These are phyloP conservation scores for Melanotaenia nigrans DNA, from an alignment of 2,797 vertebrate genomes.

Conservation along the genomic window DNA sequence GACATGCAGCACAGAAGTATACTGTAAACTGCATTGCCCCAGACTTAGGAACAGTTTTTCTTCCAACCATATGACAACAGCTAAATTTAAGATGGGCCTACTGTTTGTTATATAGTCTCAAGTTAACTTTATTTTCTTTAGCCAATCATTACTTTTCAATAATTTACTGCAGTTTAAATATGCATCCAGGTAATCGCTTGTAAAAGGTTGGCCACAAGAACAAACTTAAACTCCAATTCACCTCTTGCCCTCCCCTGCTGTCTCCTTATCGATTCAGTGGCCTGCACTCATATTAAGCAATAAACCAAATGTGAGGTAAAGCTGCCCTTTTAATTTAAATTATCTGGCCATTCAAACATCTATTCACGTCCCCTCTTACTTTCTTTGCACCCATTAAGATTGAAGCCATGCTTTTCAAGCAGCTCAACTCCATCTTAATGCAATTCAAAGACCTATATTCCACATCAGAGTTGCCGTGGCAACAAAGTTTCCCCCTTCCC, in stretches of 20 bases:
- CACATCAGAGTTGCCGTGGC: constrained; percentile 81
- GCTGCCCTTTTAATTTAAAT: constrained; percentile 68
- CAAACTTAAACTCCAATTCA: constrained; percentile 40
- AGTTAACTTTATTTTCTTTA: neutral
- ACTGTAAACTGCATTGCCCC: neutral
- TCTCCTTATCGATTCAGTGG: constrained; percentile 43
- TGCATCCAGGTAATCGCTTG: neutral
- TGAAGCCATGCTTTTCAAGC: constrained; percentile 60
- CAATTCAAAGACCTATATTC: constrained; percentile 83
- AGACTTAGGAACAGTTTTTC: neutral
- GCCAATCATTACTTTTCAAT: neutral
- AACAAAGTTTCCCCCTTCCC: constrained; percentile 72
- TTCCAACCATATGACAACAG: neutral
- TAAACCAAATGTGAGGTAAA: constrained; percentile 51
- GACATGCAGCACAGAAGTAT: neutral
- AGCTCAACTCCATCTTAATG: constrained; percentile 74
- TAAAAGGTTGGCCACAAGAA: constrained; percentile 34
- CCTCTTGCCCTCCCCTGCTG: constrained; percentile 29
- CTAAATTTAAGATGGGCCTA: neutral
- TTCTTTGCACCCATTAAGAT: constrained; percentile 67
- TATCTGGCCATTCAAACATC: constrained; percentile 57
- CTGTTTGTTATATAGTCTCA: neutral
- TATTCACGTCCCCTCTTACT: constrained; percentile 48
- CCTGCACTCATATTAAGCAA: constrained; percentile 50
- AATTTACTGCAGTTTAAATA: neutral